phyloP scores from a whole-genome alignment of 2,797 vertebrate species.

The Lindbergichthys nudifrons region DNA sequence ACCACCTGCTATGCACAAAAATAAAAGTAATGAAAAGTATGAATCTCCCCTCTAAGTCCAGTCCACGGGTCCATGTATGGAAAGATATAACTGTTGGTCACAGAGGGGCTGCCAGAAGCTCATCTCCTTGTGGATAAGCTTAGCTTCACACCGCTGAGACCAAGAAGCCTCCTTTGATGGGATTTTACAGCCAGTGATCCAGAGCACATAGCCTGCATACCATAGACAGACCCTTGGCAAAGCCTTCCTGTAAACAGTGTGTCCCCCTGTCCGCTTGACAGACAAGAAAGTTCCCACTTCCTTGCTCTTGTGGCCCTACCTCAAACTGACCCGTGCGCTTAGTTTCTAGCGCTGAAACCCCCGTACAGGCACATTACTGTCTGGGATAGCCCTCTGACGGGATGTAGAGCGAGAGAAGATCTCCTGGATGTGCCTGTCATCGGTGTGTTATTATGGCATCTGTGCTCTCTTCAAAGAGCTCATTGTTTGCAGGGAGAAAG shows the following conservation, averaged over 20 bases:
- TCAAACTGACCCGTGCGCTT: constrained; percentile 22
- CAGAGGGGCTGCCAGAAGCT: constrained; percentile 53
- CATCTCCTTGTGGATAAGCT: constrained; percentile 71
- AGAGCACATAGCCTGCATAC: constrained; percentile 77
- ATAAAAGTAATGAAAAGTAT: constrained; percentile 27
- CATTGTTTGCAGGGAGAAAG: constrained; percentile 82
- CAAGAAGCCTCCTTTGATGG: constrained; percentile 77
- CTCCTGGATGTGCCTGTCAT: constrained; percentile 82
- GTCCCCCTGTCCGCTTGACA: constrained; percentile 35
- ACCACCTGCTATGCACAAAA: constrained; percentile 39
- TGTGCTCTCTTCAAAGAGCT: constrained; percentile 79
- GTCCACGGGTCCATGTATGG: constrained; percentile 48
- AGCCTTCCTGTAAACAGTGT: constrained; percentile 64
- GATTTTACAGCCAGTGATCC: constrained; percentile 80
- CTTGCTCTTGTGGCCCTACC: constrained; percentile 12
- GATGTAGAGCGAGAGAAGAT: constrained; percentile 65
- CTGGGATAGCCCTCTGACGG: constrained; percentile 17
- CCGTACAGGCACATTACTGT: constrained; percentile 1
- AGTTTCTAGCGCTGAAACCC: constrained; percentile 24
- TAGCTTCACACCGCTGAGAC: constrained; percentile 69
- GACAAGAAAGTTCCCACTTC: constrained; percentile 45
- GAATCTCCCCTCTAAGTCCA: constrained; percentile 29
- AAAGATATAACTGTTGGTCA: constrained; percentile 51
- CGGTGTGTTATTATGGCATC: constrained; percentile 81
- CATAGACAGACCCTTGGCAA: constrained; percentile 62